Conservation (phyloP, 2,888 invertebrate genomes). For the Cataglyphis rosenhaueri region DNA sequence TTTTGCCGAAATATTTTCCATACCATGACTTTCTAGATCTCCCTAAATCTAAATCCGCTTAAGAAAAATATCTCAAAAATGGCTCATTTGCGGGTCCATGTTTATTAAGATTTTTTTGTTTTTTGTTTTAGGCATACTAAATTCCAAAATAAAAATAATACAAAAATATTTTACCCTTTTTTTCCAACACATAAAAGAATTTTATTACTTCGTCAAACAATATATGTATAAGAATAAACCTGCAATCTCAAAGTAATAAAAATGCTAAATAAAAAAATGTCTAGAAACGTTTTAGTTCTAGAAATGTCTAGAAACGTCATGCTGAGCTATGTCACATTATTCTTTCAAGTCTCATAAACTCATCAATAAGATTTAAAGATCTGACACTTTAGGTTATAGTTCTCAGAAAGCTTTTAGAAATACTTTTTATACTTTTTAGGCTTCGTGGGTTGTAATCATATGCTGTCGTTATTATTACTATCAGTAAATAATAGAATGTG, state of each 20-base stretch:
- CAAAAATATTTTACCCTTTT: no score
- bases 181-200: no score
- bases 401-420: not conserved
- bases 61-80: no score
- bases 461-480: not conserved
- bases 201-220: not conserved
- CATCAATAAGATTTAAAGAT: constrained; percentile 19
- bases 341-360: not conserved
- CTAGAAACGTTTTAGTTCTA: not conserved
- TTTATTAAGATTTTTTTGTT: no score
- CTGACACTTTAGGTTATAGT: constrained; percentile 7
- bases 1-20: no score
- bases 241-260: not conserved
- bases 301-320: no score
- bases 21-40: no score
- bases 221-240: not conserved
- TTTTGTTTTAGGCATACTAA: no score
- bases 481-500: not conserved
- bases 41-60: no score
- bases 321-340: not conserved
- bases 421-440: constrained; percentile 2
- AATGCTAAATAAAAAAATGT: not conserved
- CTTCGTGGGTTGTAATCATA: constrained; percentile 21
- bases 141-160: no score
- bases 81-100: no score